Percentiles rank a stretch among this genome's conserved stretches.
Conservation (phyloP, 2,888 invertebrate species). For the Noctuana brunneofusca region DNA sequence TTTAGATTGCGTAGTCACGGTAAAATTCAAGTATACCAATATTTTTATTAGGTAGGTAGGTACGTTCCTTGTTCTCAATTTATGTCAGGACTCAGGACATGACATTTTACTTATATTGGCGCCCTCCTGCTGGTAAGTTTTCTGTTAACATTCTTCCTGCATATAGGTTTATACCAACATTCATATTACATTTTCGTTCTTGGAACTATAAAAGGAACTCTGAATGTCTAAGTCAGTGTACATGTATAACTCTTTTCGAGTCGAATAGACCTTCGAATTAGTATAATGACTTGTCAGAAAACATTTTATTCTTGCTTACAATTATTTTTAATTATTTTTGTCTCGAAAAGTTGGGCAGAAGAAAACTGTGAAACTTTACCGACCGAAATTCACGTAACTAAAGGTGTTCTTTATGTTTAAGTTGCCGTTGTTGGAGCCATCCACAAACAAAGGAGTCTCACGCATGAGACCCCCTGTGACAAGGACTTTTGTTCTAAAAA, state of each 20-base stretch:
- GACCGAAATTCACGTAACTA: conserved; percentile 93
- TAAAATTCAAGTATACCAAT: too few relatives aligned
- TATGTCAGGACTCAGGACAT: conserved; percentile 19
- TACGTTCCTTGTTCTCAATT: background rate
- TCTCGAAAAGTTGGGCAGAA: conserved; percentile 64
- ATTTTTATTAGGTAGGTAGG: background rate
- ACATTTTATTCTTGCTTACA: conserved; percentile 35
- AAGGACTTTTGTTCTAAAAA: too few relatives aligned
- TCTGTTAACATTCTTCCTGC: conserved; percentile 10
- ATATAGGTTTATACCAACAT: conserved; percentile 2
- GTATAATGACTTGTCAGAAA: conserved; percentile 35
- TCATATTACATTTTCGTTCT: background rate
- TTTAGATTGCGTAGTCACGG: too few relatives aligned
- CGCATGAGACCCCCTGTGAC: too few relatives aligned
- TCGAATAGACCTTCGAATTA: background rate
- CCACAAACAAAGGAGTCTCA: too few relatives aligned
- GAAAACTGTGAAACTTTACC: conserved; percentile 93
- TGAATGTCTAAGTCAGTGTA: background rate
- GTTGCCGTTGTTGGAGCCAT: too few relatives aligned
- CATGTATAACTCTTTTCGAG: background rate
- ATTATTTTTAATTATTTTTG: conserved; percentile 36
- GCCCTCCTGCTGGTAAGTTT: conserved; percentile 18
- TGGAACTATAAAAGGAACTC: conserved; percentile 1
- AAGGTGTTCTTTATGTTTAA: conserved; percentile 83
- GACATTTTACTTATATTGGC: conserved; percentile 32